Evolutionary conservation across 1,140 invertebrate genomes (phyloP).

Genomic region (Dryas iulia): DNA sequence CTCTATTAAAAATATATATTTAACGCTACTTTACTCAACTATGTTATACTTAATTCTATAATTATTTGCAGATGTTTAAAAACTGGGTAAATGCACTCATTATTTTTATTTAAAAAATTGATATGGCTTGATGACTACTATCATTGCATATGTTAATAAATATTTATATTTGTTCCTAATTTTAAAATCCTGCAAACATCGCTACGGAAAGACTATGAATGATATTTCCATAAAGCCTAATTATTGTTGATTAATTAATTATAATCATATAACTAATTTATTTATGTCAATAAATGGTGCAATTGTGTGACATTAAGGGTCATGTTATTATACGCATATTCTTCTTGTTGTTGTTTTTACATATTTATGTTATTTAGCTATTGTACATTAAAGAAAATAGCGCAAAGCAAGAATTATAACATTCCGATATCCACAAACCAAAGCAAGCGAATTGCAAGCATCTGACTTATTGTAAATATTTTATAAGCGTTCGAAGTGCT

Average conservation of each 20-base stretch:
- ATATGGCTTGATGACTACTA: too few relatives aligned
- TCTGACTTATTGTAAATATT: slow-evolving; percentile 2
- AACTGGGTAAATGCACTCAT: too few relatives aligned
- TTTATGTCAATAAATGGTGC: background rate
- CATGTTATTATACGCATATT: background rate
- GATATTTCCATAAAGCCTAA: background rate
- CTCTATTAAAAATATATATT: too few relatives aligned
- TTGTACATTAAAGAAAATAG: background rate
- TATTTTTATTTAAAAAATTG: too few relatives aligned
- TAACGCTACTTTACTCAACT: too few relatives aligned
- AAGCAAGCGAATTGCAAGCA: background rate
- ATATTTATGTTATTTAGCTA: background rate
- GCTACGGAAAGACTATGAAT: background rate
- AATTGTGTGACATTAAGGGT: background rate
- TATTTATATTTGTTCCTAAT: too few relatives aligned
- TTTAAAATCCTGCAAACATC: too few relatives aligned
- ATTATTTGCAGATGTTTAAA: too few relatives aligned
- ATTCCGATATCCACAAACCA: background rate
- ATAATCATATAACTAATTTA: background rate
- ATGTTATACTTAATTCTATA: too few relatives aligned
- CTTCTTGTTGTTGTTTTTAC: background rate
- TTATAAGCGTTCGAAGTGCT: slow-evolving; percentile 10
- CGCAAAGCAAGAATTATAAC: background rate
- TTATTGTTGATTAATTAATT: background rate
- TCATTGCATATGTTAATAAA: too few relatives aligned